Evolutionary conservation across 2,797 vertebrate species (phyloP).

Genomic region (Mionectes olivaceus): DNA sequence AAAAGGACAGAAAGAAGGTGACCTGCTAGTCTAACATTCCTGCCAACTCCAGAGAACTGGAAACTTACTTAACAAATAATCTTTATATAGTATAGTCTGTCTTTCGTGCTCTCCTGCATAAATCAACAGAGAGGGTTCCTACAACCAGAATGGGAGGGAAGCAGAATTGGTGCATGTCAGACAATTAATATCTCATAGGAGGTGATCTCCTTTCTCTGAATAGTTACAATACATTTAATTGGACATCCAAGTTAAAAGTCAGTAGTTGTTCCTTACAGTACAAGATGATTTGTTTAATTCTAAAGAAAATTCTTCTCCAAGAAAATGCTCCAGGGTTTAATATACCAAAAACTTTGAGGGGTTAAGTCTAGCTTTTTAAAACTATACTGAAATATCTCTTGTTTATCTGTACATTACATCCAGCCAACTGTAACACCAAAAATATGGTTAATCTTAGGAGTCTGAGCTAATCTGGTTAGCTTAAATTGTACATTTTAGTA

Average conservation of each 20-base stretch:
- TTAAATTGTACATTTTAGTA: not conserved
- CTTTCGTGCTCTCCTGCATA: not conserved
- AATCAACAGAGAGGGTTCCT: not conserved
- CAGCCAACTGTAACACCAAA: not conserved
- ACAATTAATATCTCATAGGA: not conserved
- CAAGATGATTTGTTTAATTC: not conserved
- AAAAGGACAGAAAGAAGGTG: not conserved
- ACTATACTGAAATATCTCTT: not conserved
- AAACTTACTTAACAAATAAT: not conserved
- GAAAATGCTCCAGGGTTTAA: not conserved
- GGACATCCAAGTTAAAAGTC: not conserved
- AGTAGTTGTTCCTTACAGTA: not conserved
- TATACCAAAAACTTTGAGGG: not conserved
- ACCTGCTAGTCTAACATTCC: not conserved
- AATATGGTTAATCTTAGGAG: not conserved
- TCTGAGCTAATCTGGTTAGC: not conserved
- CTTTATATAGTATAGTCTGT: not conserved
- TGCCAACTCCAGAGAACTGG: not conserved
- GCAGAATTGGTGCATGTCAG: not conserved
- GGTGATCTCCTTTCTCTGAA: not conserved
- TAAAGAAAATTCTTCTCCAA: not conserved
- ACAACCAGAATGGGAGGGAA: not conserved
- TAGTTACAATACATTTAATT: not conserved
- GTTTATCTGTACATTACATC: not conserved
- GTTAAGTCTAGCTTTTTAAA: not conserved